Conservation (phyloP, 2,888 invertebrate genomes). For the Pemphredon lugubris region DNA sequence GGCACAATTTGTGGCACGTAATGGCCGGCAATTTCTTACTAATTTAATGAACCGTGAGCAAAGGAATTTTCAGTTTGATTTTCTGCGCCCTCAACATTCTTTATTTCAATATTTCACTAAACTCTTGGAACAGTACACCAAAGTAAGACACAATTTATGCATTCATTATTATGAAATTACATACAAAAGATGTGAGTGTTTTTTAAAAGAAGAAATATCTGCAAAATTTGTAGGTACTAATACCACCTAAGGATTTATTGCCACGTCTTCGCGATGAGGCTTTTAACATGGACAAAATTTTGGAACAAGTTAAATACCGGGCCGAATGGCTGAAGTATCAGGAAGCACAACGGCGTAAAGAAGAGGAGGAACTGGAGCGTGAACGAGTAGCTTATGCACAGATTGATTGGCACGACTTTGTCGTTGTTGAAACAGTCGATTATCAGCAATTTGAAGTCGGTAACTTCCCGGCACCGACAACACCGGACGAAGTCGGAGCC, state of each 20-base stretch:
- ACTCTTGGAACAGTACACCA: slow-evolving; percentile 98
- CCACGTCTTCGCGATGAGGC: slow-evolving; percentile 90
- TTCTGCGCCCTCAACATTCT: slow-evolving; percentile 98
- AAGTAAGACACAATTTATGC: slow-evolving; percentile 82
- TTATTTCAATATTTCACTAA: slow-evolving; percentile 99
- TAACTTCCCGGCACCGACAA: slow-evolving; percentile 98
- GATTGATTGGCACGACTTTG: slow-evolving; percentile 99
- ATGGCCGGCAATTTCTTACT: slow-evolving; percentile 98
- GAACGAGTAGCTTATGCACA: slow-evolving; percentile 98
- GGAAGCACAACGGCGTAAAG: slow-evolving; percentile 94
- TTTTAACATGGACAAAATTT: slow-evolving; percentile 84
- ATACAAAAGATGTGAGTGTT: too few relatives aligned
- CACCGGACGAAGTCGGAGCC: slow-evolving; percentile 98
- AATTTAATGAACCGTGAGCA: slow-evolving; percentile 99
- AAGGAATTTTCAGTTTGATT: slow-evolving; percentile 99
- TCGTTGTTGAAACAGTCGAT: slow-evolving; percentile 99
- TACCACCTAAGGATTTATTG: slow-evolving; percentile 96
- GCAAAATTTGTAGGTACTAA: slow-evolving; percentile 86
- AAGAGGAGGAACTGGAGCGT: slow-evolving; percentile 97
- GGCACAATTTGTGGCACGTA: slow-evolving; percentile 99
- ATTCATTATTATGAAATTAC: not conserved
- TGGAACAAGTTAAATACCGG: slow-evolving; percentile 96
- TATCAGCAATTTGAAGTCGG: slow-evolving; percentile 98
- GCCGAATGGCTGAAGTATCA: slow-evolving; percentile 98
- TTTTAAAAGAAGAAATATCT: too few relatives aligned